Evolutionary conservation across 2,797 vertebrate genomes (phyloP).

Genomic region (Spinibarbus caldwelli): DNA sequence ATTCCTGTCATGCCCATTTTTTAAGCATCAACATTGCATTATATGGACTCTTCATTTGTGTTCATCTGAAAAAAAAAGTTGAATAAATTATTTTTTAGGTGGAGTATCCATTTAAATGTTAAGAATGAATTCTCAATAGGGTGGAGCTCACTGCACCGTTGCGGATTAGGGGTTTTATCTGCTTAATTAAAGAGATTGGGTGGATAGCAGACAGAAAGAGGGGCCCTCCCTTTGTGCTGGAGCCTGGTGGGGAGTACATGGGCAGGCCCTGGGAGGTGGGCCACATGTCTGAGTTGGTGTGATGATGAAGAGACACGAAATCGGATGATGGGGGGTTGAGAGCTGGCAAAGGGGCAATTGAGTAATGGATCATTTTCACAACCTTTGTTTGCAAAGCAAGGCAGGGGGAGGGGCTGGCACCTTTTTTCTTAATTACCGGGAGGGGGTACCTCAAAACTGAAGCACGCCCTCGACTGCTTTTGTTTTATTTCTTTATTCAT

Average conservation of each 20-base stretch:
- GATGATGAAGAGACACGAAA: conserved; percentile 51
- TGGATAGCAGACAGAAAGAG: conserved; percentile 41
- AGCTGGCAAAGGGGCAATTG: conserved; percentile 55
- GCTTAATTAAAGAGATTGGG: conserved; percentile 61
- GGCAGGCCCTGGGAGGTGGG: conserved; percentile 47
- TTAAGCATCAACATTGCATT: background rate
- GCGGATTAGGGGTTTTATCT: conserved; percentile 56
- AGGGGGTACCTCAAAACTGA: conserved; percentile 50
- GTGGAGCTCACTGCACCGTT: conserved; percentile 9
- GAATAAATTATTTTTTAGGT: background rate
- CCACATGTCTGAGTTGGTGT: conserved; percentile 60
- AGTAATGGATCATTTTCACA: conserved; percentile 74
- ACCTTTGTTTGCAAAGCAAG: conserved; percentile 68
- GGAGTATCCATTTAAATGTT: background rate
- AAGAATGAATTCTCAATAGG: background rate
- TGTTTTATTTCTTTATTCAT: conserved; percentile 50
- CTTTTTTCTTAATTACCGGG: conserved; percentile 65
- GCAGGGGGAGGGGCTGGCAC: conserved; percentile 56
- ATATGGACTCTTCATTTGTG: background rate
- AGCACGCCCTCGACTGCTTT: conserved; percentile 32
- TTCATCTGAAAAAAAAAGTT: background rate
- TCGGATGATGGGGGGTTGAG: conserved; percentile 31
- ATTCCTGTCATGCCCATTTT: background rate
- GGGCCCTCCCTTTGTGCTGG: conserved; percentile 50
- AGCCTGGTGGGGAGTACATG: conserved; percentile 53